Evolutionary conservation across 2,888 invertebrate genomes (phyloP), one percentile per base, ranked within the genome.

Genomic region (Rosalia funebris): DNA sequence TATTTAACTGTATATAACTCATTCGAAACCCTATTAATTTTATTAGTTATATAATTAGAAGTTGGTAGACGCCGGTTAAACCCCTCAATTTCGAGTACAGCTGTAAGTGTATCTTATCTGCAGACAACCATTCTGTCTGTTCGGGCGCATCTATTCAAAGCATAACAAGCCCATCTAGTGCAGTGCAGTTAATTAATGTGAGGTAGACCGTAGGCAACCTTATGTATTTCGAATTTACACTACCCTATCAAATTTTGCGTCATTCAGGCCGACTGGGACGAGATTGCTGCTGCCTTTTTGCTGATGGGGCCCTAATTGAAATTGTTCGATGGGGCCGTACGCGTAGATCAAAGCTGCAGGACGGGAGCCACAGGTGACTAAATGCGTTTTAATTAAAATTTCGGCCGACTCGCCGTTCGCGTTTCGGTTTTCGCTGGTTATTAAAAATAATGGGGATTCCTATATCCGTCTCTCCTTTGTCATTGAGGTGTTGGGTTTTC

Each of bases 181-280:
- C 60, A 58, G 60, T 57, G 63, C 63, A 69, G 71, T 69, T 71
- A 71, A 71, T 71, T 71, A 71, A 71, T 66, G 69, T 62, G 58
- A 59, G 66, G 66, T 64, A 62, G 64, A 67, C 67, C 67, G 20
- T 50, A 39, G 50, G 50, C 19, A 50, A 16, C 50, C 50, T 50
- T 39, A 15, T 50, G 39, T 50, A 39, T 50, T 50, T 50, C 50
- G 39, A 25, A 34, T 50, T 50, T 50, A 39, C 25, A 25, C 50
- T 25, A 36, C 50, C 50, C 50, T 25, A 50, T 50, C 50, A 39
- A 39, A 39, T 39, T 19, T 15, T 19, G 50, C 50, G 25, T 39
- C 50, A 31, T 25, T 50, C 39, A 39, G 20, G 12, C 37, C 25
- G 32, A 48, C 32, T 34, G 17, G 32, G 36, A 19, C 47, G 34